Percentiles rank a stretch among this genome's conserved stretches.
Evolutionary conservation across 1,140 invertebrate species (phyloP).

Genomic region (Hycleus cichorii): DNA sequence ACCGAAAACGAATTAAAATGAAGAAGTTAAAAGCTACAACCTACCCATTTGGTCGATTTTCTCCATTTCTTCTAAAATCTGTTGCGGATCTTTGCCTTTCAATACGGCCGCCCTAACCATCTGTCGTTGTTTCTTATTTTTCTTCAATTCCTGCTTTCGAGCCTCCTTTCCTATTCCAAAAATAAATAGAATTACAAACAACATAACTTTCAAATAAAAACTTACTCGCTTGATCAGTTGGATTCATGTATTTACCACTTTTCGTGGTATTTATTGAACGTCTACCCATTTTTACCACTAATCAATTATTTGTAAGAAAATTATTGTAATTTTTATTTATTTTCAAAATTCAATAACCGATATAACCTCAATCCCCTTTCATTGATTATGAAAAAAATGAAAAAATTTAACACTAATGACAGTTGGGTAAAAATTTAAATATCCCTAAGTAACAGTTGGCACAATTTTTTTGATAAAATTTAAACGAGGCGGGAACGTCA

Average conservation of each 20-base stretch:
- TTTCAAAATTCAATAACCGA: no score
- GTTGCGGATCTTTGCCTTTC: constrained; percentile 94
- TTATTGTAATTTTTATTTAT: no score
- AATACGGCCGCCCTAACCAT: constrained; percentile 93
- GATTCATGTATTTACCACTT: constrained; percentile 99
- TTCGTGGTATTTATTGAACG: constrained; percentile 97
- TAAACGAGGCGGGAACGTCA: no score
- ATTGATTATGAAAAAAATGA: no score
- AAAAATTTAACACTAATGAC: no score
- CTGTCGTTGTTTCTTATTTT: constrained; percentile 95
- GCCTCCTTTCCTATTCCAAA: constrained; percentile 81
- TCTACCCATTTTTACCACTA: constrained; percentile 69
- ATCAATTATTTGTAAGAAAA: no score
- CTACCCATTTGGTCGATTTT: constrained; percentile 97
- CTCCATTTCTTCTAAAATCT: constrained; percentile 91
- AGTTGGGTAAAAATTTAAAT: no score
- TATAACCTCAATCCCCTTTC: no score
- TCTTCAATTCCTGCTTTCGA: constrained; percentile 93
- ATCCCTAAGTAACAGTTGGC: no score
- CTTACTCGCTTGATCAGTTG: constrained; percentile 96
- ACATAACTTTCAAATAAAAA: constrained; percentile 12
- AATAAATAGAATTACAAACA: constrained; percentile 7
- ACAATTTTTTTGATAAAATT: no score
- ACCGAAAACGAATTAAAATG: not conserved
- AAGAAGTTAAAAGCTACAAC: constrained; percentile 3